These are phyloP conservation scores for Lepidonotus clava DNA, from an alignment of 2,888 invertebrate species.

Conservation along the genomic window DNA sequence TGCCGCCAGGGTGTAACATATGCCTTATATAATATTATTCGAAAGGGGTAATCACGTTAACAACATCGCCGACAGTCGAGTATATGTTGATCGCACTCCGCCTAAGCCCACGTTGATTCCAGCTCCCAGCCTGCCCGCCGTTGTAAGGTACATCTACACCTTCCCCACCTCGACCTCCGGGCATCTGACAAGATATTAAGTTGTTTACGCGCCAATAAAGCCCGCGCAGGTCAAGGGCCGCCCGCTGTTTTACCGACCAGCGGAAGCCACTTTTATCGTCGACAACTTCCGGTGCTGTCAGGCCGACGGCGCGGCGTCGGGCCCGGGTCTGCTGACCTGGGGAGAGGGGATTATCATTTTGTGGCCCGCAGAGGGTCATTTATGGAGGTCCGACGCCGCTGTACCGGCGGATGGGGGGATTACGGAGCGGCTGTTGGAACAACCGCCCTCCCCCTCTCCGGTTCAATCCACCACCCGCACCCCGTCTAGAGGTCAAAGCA, in stretches of 20 bases:
- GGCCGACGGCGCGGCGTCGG: not conserved
- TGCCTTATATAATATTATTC: not conserved
- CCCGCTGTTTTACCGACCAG: not conserved
- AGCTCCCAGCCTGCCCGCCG: too few relatives aligned
- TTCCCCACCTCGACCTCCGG: too few relatives aligned
- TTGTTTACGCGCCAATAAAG: not conserved
- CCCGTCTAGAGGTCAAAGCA: not conserved
- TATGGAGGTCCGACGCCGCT: not conserved
- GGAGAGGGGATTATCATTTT: not conserved
- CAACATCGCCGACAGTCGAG: not conserved
- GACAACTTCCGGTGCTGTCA: not conserved
- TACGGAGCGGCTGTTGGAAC: not conserved
- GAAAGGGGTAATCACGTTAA: not conserved
- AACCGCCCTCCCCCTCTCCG: not conserved
- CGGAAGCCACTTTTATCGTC: constrained; percentile 11
- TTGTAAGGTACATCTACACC: too few relatives aligned
- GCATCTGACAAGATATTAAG: not conserved
- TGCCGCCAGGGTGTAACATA: too few relatives aligned
- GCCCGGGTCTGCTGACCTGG: not conserved
- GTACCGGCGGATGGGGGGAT: not conserved
- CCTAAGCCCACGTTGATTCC: not conserved
- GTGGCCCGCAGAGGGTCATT: not conserved
- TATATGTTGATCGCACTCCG: not conserved
- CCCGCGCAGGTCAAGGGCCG: not conserved
- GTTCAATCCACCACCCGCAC: not conserved